A percentile compares a stretch with the other conserved stretches of the same genome.
Conservation (phyloP, 2,888 invertebrate genomes). For the Scaptomyza polygonia region DNA sequence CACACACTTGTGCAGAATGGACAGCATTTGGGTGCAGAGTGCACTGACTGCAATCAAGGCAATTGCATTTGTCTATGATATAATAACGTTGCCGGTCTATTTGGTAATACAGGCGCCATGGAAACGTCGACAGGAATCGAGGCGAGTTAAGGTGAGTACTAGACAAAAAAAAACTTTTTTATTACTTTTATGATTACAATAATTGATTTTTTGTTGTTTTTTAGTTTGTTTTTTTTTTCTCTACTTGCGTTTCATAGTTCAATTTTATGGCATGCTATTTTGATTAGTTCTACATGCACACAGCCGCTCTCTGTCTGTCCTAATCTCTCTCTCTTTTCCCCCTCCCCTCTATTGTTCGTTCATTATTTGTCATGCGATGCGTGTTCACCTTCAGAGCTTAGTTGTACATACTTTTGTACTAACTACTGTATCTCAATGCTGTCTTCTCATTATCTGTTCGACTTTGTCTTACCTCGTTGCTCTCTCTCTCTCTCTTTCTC, state of each 20-base stretch:
- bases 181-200: neutral
- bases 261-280: conserved; percentile 7
- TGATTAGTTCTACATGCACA: conserved; percentile 9
- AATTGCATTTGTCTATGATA: conserved; percentile 93
- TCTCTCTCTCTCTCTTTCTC: no score
- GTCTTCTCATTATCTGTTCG: conserved; percentile 5
- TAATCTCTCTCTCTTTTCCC: neutral
- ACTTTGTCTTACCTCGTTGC: conserved; percentile 8
- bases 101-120: conserved; percentile 94
- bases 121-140: conserved; percentile 91
- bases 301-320: neutral
- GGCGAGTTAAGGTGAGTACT: conserved; percentile 89
- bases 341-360: neutral
- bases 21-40: conserved; percentile 88
- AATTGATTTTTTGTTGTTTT: neutral
- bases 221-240: neutral
- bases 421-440: conserved; percentile 11
- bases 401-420: neutral
- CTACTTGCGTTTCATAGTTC: conserved; percentile 4
- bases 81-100: conserved; percentile 95
- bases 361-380: conserved; percentile 22
- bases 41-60: conserved; percentile 92
- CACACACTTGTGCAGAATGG: conserved; percentile 85
- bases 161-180: no score
- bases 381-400: conserved; percentile 26